Conservation (phyloP, 2,797 vertebrate genomes). For the Pipistrellus kuhlii region DNA sequence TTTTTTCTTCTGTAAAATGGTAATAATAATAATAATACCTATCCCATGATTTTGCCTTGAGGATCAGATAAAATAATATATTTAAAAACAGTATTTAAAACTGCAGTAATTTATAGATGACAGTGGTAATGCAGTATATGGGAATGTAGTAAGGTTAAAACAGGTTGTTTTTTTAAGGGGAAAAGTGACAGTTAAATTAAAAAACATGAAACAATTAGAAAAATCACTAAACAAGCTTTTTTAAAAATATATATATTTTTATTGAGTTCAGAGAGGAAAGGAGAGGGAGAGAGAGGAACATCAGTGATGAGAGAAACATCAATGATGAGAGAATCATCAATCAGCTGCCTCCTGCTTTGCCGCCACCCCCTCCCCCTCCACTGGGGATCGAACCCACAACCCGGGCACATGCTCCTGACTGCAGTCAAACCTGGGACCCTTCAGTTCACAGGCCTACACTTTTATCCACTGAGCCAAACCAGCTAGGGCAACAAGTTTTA, state of each 20-base stretch:
- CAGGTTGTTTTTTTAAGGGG: not conserved
- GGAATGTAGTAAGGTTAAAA: not conserved
- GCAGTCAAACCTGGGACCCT: no score
- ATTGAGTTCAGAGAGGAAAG: no score
- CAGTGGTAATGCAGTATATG: not conserved
- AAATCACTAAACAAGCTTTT: not conserved
- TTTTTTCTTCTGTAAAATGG: constrained; percentile 42
- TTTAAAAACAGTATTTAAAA: constrained; percentile 47
- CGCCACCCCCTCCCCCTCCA: no score
- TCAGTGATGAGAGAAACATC: no score
- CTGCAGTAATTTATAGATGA: not conserved
- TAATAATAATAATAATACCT: not conserved
- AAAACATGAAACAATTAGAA: not conserved
- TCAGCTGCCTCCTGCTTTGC: no score
- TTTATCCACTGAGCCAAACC: no score
- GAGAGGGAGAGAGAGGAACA: no score
- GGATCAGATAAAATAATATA: constrained; percentile 20
- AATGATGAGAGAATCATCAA: no score
- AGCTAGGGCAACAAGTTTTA: not conserved
- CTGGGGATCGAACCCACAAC: no score
- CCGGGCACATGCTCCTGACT: no score
- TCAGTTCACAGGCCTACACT: no score
- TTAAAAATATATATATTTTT: no score
- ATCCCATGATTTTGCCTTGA: not conserved
- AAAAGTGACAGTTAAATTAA: not conserved